Evolutionary conservation across 2,888 invertebrate species (phyloP).

Genomic region (Agrochola circellaris): DNA sequence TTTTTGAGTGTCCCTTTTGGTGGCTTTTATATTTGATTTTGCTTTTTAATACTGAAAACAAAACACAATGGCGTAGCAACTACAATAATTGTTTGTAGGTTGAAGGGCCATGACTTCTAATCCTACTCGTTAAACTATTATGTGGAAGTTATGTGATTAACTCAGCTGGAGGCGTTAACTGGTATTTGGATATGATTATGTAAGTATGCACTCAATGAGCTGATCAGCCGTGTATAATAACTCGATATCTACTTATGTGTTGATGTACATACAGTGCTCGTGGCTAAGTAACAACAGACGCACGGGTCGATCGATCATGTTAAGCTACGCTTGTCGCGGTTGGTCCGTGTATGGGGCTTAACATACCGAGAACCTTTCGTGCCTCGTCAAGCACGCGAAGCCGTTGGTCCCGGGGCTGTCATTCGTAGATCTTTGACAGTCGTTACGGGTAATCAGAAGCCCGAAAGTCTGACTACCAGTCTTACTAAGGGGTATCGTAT

Average conservation of each 20-base stretch:
- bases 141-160: conserved; percentile 8
- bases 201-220: conserved; percentile 21
- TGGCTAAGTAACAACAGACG: not conserved
- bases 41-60: not conserved
- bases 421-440: not conserved
- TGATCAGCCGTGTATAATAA: conserved; percentile 15
- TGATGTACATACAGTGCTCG: not conserved
- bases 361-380: not conserved
- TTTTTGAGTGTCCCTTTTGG: too few species aligned
- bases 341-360: not conserved
- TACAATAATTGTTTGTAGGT: not conserved
- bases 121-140: conserved; percentile 3
- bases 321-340: not conserved
- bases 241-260: not conserved
- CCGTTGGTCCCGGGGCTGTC: not conserved
- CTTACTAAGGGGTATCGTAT: too few species aligned
- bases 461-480: too few species aligned
- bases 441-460: not conserved
- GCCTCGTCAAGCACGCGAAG: too few species aligned
- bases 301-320: not conserved
- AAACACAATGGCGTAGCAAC: not conserved
- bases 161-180: conserved; percentile 30
- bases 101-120: conserved; percentile 6
- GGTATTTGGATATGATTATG: conserved; percentile 27
- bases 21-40: not conserved